Base-by-base conservation (phyloP, 2,888 invertebrate genomes). In the Orthosia gracilis region DNA sequence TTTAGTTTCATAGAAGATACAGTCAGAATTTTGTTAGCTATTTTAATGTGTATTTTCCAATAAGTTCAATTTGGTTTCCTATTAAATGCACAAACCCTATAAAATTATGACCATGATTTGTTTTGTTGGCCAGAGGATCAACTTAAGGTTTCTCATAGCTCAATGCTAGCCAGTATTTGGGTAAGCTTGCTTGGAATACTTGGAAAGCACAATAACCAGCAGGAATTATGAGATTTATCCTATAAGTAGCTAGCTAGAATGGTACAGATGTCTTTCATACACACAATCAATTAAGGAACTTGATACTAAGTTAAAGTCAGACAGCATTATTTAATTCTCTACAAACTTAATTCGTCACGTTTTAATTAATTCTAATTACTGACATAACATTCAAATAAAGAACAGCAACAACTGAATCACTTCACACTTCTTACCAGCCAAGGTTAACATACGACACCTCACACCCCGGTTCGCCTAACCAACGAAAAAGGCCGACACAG, bases 401-500 rank as follows among this genome's bases (percentile, higher is more conserved):
- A 83, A 78, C 63, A 75, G 74, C 50, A 69, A 61, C 66, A 52
- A 66, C 77, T 83, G 80, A 87, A 69, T 86, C 83, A 87, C 61
- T 80, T 78, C 70, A 75, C 76, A 83, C 78, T 76, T 87, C 77
- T 74, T 57, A 71, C 59, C 63, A 65, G n/a, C 64, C 88, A 88
- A 87, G 87, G 88, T 84, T 86, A 86, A 58, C 70, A 78, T 80
- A 84, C 71, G 69, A 74, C 70, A 78, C 31, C 55, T 71, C 47
- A 78, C 68, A 79, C 70, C 73, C 75, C 59, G 62, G 76, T 75
- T 57, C 55, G 59, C 47, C 54, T 69, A 64, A 70, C 49, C 62
- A 73, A 83, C 67, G 54, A 58, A 73, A 75, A 77, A 75, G 61
- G 73, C 72, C 65, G 71, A 74, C 52, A 70, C 52, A 76, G 75